Percentiles rank a stretch among this genome's conserved stretches.
These are phyloP conservation scores for Psittacula cyanocephala DNA, from an alignment of 2,113 vertebrate species.

Conservation along the genomic window DNA sequence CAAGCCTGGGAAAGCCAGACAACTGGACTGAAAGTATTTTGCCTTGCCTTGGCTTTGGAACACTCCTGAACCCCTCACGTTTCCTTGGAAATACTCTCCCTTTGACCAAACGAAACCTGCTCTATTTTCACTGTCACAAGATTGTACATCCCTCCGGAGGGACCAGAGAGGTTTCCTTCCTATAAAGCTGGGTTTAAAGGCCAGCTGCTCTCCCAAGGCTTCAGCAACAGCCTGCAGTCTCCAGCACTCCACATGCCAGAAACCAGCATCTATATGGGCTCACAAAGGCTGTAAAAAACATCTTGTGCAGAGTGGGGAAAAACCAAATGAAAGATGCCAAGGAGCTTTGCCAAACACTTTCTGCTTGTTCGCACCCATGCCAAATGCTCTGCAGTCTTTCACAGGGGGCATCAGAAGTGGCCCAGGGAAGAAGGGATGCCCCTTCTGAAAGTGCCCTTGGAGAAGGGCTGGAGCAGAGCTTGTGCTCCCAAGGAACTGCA, in stretches of 20 bases:
- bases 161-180: slow-evolving; percentile 55
- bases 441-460: not conserved
- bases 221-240: slow-evolving; percentile 60
- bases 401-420: not conserved
- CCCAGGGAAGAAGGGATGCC: not conserved
- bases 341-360: slow-evolving; percentile 5
- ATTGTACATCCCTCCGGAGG: not conserved
- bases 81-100: slow-evolving; percentile 9
- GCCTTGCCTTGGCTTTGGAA: slow-evolving; percentile 32
- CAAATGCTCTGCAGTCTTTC: slow-evolving; percentile 57
- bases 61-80: slow-evolving; percentile 8
- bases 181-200: slow-evolving; percentile 70
- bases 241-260: slow-evolving; percentile 71
- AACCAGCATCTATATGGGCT: slow-evolving; percentile 72
- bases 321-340: not conserved
- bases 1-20: slow-evolving; percentile 48
- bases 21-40: slow-evolving; percentile 35
- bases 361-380: not conserved
- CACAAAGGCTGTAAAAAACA: slow-evolving; percentile 79
- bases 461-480: not conserved
- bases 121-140: slow-evolving; percentile 60
- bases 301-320: slow-evolving; percentile 48
- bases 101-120: slow-evolving; percentile 48
- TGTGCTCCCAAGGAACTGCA: fast-evolving
- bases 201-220: slow-evolving; percentile 71